Percentiles rank a stretch among this genome's conserved stretches.
phyloP scores from a whole-genome alignment of 2,113 vertebrate genomes.

The Loxodonta africana region DNA sequence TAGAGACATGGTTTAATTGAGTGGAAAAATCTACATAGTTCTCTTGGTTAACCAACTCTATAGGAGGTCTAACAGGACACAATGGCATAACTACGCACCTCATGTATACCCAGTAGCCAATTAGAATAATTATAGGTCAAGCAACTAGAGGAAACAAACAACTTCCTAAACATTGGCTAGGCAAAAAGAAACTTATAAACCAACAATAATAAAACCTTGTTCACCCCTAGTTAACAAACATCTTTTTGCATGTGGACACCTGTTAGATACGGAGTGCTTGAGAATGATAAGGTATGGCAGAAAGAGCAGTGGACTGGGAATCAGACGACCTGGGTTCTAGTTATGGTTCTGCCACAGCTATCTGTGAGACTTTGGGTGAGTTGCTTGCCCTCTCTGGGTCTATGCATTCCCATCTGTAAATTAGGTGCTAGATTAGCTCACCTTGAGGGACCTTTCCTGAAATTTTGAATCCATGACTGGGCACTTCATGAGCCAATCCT shows the following conservation, averaged over 20 bases:
- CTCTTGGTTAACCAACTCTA: neutral
- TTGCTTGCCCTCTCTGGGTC: neutral
- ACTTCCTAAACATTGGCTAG: neutral
- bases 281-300: fast-evolving
- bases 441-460: neutral
- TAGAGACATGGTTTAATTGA: neutral
- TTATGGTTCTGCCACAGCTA: neutral
- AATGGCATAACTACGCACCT: neutral
- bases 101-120: neutral
- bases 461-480: neutral
- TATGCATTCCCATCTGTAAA: neutral
- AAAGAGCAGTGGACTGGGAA: neutral
- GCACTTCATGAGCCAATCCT: neutral
- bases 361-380: neutral
- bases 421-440: neutral
- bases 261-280: fast-evolving
- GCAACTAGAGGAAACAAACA: neutral
- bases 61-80: neutral
- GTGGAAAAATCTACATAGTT: neutral
- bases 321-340: conserved; percentile 34
- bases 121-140: neutral
- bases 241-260: neutral
- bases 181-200: neutral
- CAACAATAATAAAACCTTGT: neutral
- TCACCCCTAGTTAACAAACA: neutral